phyloP scores from a whole-genome alignment of 2,888 invertebrate species.

The Dexiosoma caninum region DNA sequence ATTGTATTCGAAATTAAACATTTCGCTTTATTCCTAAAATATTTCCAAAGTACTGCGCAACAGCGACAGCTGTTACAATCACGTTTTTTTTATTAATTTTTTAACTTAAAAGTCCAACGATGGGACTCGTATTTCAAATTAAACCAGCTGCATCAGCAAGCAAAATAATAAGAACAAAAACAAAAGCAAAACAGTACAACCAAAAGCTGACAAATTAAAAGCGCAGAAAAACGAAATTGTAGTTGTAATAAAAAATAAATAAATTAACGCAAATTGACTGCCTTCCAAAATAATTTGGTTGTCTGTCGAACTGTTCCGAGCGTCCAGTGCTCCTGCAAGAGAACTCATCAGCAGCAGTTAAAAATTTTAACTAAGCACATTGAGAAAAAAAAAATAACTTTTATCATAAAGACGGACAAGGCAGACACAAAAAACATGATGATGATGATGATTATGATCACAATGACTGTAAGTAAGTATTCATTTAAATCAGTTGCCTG shows the following conservation, averaged over 20 bases:
- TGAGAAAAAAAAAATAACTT: slow-evolving; percentile 55
- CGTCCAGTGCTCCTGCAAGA: background rate
- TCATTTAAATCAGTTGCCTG: slow-evolving; percentile 22
- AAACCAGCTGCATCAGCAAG: slow-evolving; percentile 43
- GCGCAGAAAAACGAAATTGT: slow-evolving; percentile 15
- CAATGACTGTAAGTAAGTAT: too few species aligned
- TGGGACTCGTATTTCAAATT: slow-evolving; percentile 17
- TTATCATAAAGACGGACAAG: slow-evolving; percentile 34
- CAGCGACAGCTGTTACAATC: slow-evolving; percentile 45
- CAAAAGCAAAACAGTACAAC: background rate
- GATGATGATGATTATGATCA: slow-evolving; percentile 23
- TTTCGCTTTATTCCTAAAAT: slow-evolving; percentile 11
- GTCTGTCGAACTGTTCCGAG: background rate
- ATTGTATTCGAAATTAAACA: slow-evolving; percentile 20
- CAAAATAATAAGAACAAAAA: background rate
- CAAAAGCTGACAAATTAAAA: slow-evolving; percentile 27
- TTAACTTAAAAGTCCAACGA: slow-evolving; percentile 52
- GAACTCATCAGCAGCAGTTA: background rate
- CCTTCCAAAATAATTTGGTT: slow-evolving; percentile 11
- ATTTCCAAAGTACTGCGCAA: background rate
- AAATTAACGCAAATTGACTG: slow-evolving; percentile 15
- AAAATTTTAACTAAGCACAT: slow-evolving; percentile 42
- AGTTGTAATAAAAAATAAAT: slow-evolving; percentile 41
- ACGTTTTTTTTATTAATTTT: slow-evolving; percentile 16
- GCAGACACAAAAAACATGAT: slow-evolving; percentile 15